Base-by-base conservation (phyloP, 2,113 vertebrate genomes). In the Gallinago undulata region DNA sequence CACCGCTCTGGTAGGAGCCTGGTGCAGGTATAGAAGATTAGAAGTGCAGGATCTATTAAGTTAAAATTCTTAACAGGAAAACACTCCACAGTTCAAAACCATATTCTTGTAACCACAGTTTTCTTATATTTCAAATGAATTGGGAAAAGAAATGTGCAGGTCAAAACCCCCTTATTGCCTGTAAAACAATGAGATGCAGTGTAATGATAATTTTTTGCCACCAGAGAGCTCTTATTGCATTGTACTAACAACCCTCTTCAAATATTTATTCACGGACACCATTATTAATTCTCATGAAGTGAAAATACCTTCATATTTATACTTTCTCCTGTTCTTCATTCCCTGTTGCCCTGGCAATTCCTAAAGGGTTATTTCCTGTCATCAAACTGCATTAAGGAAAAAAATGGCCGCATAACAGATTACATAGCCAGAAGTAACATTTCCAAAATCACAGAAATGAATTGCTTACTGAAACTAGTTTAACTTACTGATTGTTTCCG, bases 121-220 rank as follows among this genome's bases (percentile, higher is more conserved):
- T 94, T 6, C 30, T 73, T 88, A 35, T 56, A 51, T 47, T 81
- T 75, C 53, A 86, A 81, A 33, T 69, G 27, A 86, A 69, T 23
- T 59, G 19, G 15, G 35, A 69, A 79, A 93, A 82, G 11, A 90
- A 92, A 59, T 56, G 21, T 84, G 35, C 45, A 73, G 64, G 70
- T 89, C 60, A 93, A 75, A 89, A 25, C 1, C 6, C 6, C 27
- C 18, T 67, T 89, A 69, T 33, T 74, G 28, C 31, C 63, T 82
- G 51, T 82, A 84, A 93, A 96, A 74, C 55, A 92, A 73, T 67
- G 51, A 77, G 66, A 94, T 80, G 74, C 89, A 93, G 78, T 86
- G 85, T 77, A 95, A 89, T 91, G 87, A 89, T 89, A 88, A 73
- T 91, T 94, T 89, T 96, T 96, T 96, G 90, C 95, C 92, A 96